Evolutionary conservation across 2,888 invertebrate species (phyloP).

Genomic region (Drosophila ezoana): DNA sequence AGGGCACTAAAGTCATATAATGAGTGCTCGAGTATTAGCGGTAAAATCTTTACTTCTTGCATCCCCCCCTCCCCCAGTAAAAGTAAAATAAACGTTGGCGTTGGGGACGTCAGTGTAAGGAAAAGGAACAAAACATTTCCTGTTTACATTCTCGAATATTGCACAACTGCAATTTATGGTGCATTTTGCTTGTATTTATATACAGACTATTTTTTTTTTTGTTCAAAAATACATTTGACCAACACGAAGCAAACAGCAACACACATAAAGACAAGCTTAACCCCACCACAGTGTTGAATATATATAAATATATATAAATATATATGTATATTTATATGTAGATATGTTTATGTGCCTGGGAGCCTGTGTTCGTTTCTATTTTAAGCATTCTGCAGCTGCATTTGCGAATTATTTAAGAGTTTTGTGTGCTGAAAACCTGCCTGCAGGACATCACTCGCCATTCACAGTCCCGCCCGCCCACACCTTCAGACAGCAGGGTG

Average conservation of each 20-base stretch:
- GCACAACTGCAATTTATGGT: constrained; percentile 73
- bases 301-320: constrained; percentile 5
- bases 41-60: constrained; percentile 4
- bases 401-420: constrained; percentile 64
- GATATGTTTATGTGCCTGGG: constrained; percentile 8
- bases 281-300: constrained; percentile 21
- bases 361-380: constrained; percentile 12
- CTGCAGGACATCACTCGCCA: constrained; percentile 75
- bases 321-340: constrained; percentile 23
- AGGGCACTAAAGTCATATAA: constrained; percentile 22
- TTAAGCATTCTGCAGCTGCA: constrained; percentile 29
- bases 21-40: constrained; percentile 9
- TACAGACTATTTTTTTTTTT: constrained; percentile 39
- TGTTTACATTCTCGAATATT: constrained; percentile 73
- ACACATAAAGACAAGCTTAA: constrained; percentile 2
- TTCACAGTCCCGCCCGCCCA: constrained; percentile 31
- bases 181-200: constrained; percentile 53
- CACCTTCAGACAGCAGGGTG: constrained; percentile 9
- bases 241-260: constrained; percentile 23
- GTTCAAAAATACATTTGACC: constrained; percentile 29
- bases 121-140: constrained; percentile 70
- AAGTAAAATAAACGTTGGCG: constrained; percentile 38
- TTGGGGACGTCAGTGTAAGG: background rate
- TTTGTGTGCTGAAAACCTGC: constrained; percentile 65
- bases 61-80: constrained; percentile 10